These are phyloP conservation scores for Lypha dubia DNA, from an alignment of 2,888 invertebrate genomes.

Conservation along the genomic window DNA sequence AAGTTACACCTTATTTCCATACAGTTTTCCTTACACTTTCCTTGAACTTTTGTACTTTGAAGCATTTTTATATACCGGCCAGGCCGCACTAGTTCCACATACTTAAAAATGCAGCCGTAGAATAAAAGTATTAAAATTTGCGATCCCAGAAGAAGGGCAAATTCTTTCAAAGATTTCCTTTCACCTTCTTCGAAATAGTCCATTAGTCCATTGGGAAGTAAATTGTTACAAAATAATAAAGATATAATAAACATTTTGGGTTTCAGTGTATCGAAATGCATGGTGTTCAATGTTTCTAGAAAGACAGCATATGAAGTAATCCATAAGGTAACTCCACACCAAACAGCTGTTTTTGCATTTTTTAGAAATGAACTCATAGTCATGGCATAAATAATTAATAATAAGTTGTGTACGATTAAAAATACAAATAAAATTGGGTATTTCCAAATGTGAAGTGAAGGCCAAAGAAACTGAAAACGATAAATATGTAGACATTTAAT, in stretches of 20 bases:
- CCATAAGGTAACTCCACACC: constrained; percentile 76
- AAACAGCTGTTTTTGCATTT: constrained; percentile 73
- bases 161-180: constrained; percentile 6
- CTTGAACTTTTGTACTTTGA: not conserved
- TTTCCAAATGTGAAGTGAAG: not conserved
- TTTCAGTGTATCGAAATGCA: constrained; percentile 62
- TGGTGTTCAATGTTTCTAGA: constrained; percentile 73
- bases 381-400: constrained; percentile 76
- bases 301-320: constrained; percentile 76
- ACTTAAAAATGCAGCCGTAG: constrained; percentile 68
- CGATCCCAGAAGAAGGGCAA: not conserved
- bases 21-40: not conserved
- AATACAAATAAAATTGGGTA: not conserved
- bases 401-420: constrained; percentile 51
- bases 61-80: constrained; percentile 74
- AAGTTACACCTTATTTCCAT: not conserved
- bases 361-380: constrained; percentile 73
- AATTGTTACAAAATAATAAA: constrained; percentile 76
- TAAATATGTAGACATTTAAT: not conserved
- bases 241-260: constrained; percentile 72
- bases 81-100: constrained; percentile 66
- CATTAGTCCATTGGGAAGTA: constrained; percentile 74
- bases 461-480: not conserved
- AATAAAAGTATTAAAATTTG: constrained; percentile 52
- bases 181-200: constrained; percentile 11